Percentiles rank a stretch among this genome's conserved stretches.
Conservation (phyloP, 64 coral and sea anemone species). For the Platygyra sinensis region DNA sequence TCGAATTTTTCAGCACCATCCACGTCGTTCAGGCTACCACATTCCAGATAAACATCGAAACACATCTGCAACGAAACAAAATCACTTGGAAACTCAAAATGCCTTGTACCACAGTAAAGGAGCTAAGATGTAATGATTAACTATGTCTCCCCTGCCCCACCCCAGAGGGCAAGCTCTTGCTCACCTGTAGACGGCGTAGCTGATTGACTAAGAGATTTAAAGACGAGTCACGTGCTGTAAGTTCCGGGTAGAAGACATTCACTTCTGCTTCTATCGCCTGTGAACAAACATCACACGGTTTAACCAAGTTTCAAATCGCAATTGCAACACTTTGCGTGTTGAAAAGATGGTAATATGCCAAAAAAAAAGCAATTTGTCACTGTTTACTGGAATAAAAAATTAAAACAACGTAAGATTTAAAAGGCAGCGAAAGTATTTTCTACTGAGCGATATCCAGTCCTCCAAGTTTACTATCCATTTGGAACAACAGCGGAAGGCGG, state of each 20-base stretch:
- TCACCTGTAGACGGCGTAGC: constrained; percentile 81
- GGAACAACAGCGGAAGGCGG: no score
- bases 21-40: constrained; percentile 39
- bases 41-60: constrained; percentile 63
- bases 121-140: no score
- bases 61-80: constrained; percentile 51
- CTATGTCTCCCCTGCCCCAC: no score
- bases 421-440: no score
- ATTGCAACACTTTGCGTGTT: background rate
- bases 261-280: constrained; percentile 94
- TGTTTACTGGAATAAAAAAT: no score
- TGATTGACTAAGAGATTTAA: constrained; percentile 90
- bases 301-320: background rate
- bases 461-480: no score
- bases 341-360: background rate
- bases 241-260: constrained; percentile 94
- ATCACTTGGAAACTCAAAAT: background rate
- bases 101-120: no score
- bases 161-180: background rate
- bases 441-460: no score
- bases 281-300: background rate
- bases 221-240: constrained; percentile 66
- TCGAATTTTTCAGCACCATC: constrained; percentile 42
- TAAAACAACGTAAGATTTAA: no score
- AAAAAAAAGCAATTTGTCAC: background rate